Conservation (phyloP, 2,888 invertebrate genomes). For the Pheosia gnoma region DNA sequence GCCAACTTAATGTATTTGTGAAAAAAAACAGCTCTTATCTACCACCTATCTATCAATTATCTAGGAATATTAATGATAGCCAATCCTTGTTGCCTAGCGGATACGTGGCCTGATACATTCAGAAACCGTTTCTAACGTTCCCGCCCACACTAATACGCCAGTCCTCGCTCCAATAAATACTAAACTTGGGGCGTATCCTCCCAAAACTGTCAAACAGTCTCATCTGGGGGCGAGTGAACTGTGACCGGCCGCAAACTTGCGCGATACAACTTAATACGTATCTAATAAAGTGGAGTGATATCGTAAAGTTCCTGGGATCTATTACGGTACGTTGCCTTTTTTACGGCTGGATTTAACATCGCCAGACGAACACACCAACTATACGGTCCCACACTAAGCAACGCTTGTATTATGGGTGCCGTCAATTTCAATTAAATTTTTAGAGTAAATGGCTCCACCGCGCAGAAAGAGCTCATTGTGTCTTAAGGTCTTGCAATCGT, state of each 20-base stretch:
- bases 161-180: constrained; percentile 29
- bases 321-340: neutral
- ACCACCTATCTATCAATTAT: too few relatives aligned
- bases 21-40: too few relatives aligned
- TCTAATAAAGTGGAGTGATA: constrained; percentile 58
- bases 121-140: neutral
- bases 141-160: neutral
- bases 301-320: constrained; percentile 4
- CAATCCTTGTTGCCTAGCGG: neutral
- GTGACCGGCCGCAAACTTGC: constrained; percentile 33
- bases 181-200: constrained; percentile 27
- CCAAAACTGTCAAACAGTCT: constrained; percentile 61
- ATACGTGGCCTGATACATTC: neutral
- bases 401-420: too few relatives aligned
- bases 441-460: too few relatives aligned
- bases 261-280: constrained; percentile 57
- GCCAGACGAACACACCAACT: too few relatives aligned
- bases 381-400: too few relatives aligned
- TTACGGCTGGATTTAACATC: neutral
- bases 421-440: too few relatives aligned
- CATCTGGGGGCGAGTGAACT: constrained; percentile 41
- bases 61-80: too few relatives aligned
- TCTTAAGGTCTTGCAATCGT: too few relatives aligned
- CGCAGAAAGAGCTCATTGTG: too few relatives aligned
- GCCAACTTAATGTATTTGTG: too few relatives aligned